Conservation (phyloP, 1,140 invertebrate species). For the Eriocheir sinensis region DNA sequence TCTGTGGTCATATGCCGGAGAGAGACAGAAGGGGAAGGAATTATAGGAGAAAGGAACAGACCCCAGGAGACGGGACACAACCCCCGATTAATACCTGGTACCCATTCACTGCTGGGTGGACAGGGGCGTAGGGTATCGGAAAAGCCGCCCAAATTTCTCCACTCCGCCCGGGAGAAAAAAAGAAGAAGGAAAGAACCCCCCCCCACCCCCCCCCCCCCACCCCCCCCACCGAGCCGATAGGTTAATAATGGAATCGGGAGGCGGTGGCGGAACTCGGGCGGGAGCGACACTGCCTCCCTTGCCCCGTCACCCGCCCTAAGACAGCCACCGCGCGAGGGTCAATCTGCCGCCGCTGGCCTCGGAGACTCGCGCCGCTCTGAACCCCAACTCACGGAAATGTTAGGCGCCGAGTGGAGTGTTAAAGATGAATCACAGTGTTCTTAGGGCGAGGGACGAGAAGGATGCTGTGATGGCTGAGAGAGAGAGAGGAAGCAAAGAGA, state of each 20-base stretch:
- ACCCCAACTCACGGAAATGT: neutral
- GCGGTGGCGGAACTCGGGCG: neutral
- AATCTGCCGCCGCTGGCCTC: neutral
- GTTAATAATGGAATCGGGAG: neutral
- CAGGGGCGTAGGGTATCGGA: too few species aligned
- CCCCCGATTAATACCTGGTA: too few species aligned
- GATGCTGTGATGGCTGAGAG: neutral
- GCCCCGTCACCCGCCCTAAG: neutral
- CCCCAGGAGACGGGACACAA: too few species aligned
- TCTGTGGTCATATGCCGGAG: too few species aligned
- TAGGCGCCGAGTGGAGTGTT: neutral
- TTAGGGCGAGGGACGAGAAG: neutral
- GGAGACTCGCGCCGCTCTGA: neutral
- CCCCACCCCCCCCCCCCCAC: neutral
- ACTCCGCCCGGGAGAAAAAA: neutral
- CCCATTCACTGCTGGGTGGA: too few species aligned
- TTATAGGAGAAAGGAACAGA: neutral
- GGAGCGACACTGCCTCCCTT: neutral
- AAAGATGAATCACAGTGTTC: constrained; percentile 15
- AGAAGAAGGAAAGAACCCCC: neutral
- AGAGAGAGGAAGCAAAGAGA: neutral
- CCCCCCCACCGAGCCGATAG: neutral
- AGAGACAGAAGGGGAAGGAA: neutral
- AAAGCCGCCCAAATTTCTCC: too few species aligned
- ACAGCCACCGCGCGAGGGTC: neutral